Evolutionary conservation across 2,113 vertebrate species (phyloP).

Genomic region (Mesocricetus auratus): DNA sequence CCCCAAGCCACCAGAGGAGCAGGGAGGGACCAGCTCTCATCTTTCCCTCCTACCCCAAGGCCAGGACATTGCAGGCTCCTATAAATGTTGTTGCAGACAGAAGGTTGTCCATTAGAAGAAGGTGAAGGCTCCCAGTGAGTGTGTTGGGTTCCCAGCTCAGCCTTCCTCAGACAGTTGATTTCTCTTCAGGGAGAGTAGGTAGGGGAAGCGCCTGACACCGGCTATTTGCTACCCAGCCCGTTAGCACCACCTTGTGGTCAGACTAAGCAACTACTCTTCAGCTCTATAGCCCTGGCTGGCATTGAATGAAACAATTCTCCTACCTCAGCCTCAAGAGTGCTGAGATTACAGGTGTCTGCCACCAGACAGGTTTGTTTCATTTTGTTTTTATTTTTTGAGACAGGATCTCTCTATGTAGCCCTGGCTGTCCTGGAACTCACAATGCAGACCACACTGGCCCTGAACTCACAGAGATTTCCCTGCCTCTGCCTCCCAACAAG

Average conservation of each 20-base stretch:
- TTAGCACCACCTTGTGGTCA: conserved; percentile 49
- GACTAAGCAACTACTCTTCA: conserved; percentile 47
- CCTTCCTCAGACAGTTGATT: rapidly evolving
- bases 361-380: background rate
- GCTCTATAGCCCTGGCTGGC: background rate
- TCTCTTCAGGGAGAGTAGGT: background rate
- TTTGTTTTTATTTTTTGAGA: background rate
- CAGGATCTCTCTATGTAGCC: background rate
- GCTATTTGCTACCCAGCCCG: background rate
- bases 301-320: background rate
- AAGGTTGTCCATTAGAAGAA: rapidly evolving
- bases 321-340: background rate
- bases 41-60: background rate
- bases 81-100: background rate
- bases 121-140: too few relatives aligned
- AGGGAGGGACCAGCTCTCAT: too few relatives aligned
- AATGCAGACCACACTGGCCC: background rate
- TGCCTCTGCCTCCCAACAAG: background rate
- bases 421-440: background rate
- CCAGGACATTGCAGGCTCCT: background rate
- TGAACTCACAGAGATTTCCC: background rate
- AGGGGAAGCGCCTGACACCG: background rate
- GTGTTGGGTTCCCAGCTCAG: background rate
- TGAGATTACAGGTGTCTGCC: background rate
- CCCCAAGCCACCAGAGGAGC: background rate